A percentile compares a stretch with the other conserved stretches of the same genome.
phyloP scores from a whole-genome alignment of 2,888 invertebrate genomes.

The Phengaris alcon region DNA sequence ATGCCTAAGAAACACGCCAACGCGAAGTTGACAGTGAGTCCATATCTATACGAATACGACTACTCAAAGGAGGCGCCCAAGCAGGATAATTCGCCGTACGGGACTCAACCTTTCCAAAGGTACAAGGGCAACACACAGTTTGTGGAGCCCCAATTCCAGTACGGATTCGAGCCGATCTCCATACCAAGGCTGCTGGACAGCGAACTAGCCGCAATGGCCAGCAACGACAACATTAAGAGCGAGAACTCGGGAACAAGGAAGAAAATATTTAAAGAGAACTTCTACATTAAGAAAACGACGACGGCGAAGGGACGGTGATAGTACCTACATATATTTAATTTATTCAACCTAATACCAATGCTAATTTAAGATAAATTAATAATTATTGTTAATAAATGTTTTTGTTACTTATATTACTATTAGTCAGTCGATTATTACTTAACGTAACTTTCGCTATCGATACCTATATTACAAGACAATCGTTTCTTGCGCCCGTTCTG shows the following conservation, averaged over 20 bases:
- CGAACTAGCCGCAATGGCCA: constrained; percentile 68
- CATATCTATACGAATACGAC: constrained; percentile 55
- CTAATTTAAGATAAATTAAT: constrained; percentile 38
- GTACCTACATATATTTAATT: constrained; percentile 50
- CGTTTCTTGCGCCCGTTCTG: constrained; percentile 50
- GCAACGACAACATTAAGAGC: constrained; percentile 62
- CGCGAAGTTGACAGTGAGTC: constrained; percentile 54
- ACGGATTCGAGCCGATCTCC: constrained; percentile 69
- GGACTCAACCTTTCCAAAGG: constrained; percentile 46
- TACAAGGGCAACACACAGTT: constrained; percentile 60
- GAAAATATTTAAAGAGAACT: constrained; percentile 72
- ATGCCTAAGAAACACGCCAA: constrained; percentile 54
- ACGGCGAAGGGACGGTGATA: constrained; percentile 66
- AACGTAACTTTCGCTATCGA: constrained; percentile 67
- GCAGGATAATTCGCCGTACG: constrained; percentile 23
- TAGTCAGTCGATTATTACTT: constrained; percentile 45
- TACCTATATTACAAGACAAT: constrained; percentile 63
- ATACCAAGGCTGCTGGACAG: constrained; percentile 64
- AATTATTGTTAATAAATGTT: constrained; percentile 29
- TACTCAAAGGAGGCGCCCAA: constrained; percentile 53
- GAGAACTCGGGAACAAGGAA: constrained; percentile 65
- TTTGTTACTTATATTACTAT: constrained; percentile 24
- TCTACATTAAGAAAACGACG: constrained; percentile 70
- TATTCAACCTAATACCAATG: constrained; percentile 48
- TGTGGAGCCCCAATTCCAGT: constrained; percentile 72